phyloP scores from a whole-genome alignment of 2,113 vertebrate genomes.

The Scytalopus superciliaris region DNA sequence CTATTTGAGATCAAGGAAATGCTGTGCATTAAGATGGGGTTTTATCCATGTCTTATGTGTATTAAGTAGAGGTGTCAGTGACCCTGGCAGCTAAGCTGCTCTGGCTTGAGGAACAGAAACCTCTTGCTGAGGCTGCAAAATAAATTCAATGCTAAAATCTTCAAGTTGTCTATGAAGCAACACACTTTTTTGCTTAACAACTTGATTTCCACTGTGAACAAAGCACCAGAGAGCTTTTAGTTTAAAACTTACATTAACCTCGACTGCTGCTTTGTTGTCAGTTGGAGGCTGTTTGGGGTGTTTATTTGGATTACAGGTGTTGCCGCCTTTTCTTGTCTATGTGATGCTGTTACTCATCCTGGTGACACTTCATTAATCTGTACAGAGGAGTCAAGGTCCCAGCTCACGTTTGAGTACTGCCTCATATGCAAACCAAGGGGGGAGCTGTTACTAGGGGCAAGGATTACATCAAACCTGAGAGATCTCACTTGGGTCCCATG shows the following conservation, averaged over 20 bases:
- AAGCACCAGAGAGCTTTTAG: not conserved
- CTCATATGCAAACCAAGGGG: not conserved
- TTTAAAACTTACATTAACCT: not conserved
- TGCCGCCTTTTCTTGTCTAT: not conserved
- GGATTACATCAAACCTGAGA: not conserved
- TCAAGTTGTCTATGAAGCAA: not conserved
- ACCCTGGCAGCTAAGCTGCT: not conserved
- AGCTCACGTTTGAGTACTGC: not conserved
- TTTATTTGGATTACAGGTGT: not conserved
- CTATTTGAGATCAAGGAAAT: not conserved
- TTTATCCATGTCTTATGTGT: not conserved
- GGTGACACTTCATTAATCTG: not conserved
- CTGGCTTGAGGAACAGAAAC: not conserved
- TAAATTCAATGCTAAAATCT: not conserved
- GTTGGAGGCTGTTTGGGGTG: not conserved
- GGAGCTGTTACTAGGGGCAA: not conserved
- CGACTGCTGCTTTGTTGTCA: not conserved
- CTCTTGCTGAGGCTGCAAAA: conserved; percentile 18
- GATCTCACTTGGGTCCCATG: not conserved
- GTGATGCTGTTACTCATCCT: not conserved
- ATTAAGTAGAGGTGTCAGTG: not conserved
- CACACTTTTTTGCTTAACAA: not conserved
- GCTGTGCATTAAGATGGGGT: not conserved
- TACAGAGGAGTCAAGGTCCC: not conserved
- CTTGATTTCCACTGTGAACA: not conserved